These are phyloP conservation scores for Pseudomyrmex pallidus DNA, from an alignment of 1,140 invertebrate genomes.

Conservation along the genomic window DNA sequence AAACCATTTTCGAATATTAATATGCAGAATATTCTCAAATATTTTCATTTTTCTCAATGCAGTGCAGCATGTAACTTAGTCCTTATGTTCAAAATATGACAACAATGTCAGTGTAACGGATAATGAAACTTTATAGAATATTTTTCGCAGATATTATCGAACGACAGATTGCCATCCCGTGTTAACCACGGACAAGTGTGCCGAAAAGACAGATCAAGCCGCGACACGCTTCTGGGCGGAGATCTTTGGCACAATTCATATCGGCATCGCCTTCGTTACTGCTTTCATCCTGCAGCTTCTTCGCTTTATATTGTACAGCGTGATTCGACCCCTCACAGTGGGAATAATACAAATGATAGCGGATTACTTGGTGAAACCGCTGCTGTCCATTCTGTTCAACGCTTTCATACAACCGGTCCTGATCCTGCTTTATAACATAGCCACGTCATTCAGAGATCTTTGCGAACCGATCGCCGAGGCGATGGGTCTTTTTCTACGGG, in stretches of 20 bases:
- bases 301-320: conserved; percentile 86
- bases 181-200: conserved; percentile 85
- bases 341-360: conserved; percentile 87
- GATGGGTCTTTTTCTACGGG: conserved; percentile 84
- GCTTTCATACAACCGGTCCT: conserved; percentile 87
- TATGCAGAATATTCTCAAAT: conserved; percentile 55
- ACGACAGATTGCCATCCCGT: conserved; percentile 88
- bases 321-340: conserved; percentile 86
- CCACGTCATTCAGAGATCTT: conserved; percentile 87
- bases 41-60: neutral
- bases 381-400: conserved; percentile 88
- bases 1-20: too few relatives aligned
- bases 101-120: neutral
- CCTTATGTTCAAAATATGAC: too few relatives aligned
- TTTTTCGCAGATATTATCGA: conserved; percentile 83
- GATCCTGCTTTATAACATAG: conserved; percentile 87
- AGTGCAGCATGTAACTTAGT: too few relatives aligned
- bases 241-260: conserved; percentile 87
- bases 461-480: conserved; percentile 87
- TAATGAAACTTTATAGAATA: neutral
- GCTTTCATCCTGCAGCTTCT: conserved; percentile 87
- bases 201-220: conserved; percentile 86
- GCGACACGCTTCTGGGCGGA: conserved; percentile 89
- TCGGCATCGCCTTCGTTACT: conserved; percentile 87
- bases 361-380: conserved; percentile 89